Base-by-base conservation (phyloP, 2,888 invertebrate species). In the Exephanes ischioxanthus region DNA sequence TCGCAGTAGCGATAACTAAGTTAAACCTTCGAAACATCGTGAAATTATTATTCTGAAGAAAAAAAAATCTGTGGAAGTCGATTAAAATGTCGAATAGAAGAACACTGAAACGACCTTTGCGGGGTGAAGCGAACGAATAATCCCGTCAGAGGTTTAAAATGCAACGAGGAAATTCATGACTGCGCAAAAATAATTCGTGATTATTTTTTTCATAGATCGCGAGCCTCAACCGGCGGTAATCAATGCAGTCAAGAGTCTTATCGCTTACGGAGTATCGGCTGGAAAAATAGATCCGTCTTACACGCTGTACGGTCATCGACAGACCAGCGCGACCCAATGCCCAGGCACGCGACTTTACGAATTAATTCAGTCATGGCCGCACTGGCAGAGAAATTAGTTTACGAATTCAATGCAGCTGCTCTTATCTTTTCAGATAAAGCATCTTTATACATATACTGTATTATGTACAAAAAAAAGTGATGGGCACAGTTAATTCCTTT, bases 251-350 rank as follows among this genome's bases (percentile, higher is more conserved):
- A 93, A 95, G 72, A 94, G 95, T 83, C 93, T 97, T 3, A 95
- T 97, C 6, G 92, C 94, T 3, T 94, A 95, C 72, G 97, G 97
- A 0, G 95, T 97, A 0, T 92, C 94, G 0, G 88, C 94, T 68
- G 96, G 96, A 0, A 96, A 96, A 89, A 94, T 97, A 14, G 92
- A 94, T 0, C 91, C 94, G 53, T 94, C 96, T 89, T 97, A 97
- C 89, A 95, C 95, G 90, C 91, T 97, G 16, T 94, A 96, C 67
- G 97, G 95, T 0, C 97, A 97, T 85, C 87, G 88, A n/a, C 93
- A 93, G 85, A 89, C 89, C 0, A 68, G 71, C 6, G 0, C 41
- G 1, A 93, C 93, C 1, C 3, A 3, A 0, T 93, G 93, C 79
- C 93, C 93, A 3, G 93, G 93, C 61, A 61, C 89, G 3, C 88